A percentile compares a stretch with the other conserved stretches of the same genome.
phyloP scores from a whole-genome alignment of 2,888 invertebrate genomes.

The Clitarchus hookeri region DNA sequence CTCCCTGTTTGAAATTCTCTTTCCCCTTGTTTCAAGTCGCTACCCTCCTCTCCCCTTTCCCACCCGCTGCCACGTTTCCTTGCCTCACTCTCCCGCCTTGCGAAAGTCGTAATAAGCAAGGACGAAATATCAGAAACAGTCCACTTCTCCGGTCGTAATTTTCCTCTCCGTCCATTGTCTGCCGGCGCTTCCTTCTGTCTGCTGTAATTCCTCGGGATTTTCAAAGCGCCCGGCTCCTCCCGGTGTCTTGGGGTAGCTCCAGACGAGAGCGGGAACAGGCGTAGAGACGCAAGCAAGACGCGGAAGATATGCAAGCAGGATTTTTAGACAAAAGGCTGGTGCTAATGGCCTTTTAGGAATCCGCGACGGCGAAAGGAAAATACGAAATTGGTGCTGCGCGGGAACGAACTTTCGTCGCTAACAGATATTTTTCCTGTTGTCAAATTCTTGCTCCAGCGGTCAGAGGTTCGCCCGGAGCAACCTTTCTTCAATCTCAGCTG shows the following conservation, averaged over 20 bases:
- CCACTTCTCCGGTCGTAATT: background rate
- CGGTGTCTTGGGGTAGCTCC: background rate
- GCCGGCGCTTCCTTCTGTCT: background rate
- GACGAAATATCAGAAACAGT: slow-evolving; percentile 5
- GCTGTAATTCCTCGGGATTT: background rate
- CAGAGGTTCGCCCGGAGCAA: too few species aligned
- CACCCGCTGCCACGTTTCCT: too few species aligned
- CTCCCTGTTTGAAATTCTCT: background rate
- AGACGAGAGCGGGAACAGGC: background rate
- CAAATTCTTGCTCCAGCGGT: too few species aligned
- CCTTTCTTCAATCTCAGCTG: too few species aligned
- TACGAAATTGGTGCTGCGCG: too few species aligned
- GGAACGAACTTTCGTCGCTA: too few species aligned
- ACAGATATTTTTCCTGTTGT: too few species aligned
- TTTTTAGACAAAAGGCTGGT: background rate
- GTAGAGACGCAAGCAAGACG: background rate
- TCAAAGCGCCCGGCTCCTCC: background rate
- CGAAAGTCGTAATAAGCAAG: background rate
- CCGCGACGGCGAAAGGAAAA: too few species aligned
- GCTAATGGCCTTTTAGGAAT: background rate
- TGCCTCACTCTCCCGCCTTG: background rate
- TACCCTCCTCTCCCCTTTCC: too few species aligned
- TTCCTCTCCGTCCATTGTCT: background rate
- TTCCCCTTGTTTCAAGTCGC: too few species aligned
- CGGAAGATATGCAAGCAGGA: background rate